Percentiles rank a stretch among this genome's conserved stretches.
These are phyloP conservation scores for Pantherophis alleghaniensis DNA, from an alignment of 2,797 vertebrate species.

Conservation along the genomic window DNA sequence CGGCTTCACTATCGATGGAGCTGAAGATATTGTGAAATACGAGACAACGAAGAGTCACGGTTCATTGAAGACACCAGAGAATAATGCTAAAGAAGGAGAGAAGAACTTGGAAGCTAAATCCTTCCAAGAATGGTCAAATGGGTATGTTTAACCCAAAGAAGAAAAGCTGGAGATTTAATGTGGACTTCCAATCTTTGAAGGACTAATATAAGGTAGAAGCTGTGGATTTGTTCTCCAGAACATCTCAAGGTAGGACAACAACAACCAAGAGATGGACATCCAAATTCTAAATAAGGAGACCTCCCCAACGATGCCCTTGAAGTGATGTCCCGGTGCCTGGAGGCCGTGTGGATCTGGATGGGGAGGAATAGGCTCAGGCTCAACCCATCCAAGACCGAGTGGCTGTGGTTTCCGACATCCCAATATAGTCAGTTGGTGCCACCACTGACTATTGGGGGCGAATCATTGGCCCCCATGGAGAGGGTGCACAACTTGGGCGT, in stretches of 20 bases:
- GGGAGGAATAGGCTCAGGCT: no score
- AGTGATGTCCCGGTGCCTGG: no score
- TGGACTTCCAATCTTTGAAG: background rate
- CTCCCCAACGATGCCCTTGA: no score
- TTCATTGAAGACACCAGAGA: background rate
- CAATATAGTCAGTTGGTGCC: no score
- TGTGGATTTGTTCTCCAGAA: background rate
- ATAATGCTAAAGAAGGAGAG: background rate
- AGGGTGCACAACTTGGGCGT: no score
- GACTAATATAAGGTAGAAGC: background rate
- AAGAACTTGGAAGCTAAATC: background rate
- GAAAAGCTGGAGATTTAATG: background rate
- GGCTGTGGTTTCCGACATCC: no score
- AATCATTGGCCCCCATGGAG: no score
- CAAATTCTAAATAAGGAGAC: background rate
- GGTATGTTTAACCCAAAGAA: background rate
- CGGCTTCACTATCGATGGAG: accelerated
- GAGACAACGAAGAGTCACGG: background rate
- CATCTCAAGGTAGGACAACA: background rate
- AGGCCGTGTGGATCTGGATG: no score
- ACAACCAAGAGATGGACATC: background rate
- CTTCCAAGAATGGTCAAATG: background rate
- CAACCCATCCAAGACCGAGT: no score
- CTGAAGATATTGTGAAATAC: background rate
- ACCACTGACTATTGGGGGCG: no score